A percentile compares a stretch with the other conserved stretches of the same genome.
Conservation (phyloP, 1,140 invertebrate genomes). For the Procambarus clarkii region DNA sequence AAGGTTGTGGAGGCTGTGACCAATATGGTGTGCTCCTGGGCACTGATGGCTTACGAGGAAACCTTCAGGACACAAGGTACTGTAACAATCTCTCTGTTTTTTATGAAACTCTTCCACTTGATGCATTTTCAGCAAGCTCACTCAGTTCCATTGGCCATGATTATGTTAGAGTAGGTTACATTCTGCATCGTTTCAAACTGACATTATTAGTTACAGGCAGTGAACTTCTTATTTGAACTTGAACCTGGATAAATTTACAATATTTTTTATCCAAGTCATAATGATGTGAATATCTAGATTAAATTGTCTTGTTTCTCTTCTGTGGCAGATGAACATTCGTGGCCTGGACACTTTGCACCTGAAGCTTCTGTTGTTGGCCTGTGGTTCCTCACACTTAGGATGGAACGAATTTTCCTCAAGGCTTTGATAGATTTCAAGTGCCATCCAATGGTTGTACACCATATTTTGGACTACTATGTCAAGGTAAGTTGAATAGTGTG, state of each 20-base stretch:
- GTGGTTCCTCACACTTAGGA: background rate
- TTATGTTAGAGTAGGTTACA: too few species aligned
- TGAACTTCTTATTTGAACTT: too few species aligned
- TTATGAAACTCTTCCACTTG: too few species aligned
- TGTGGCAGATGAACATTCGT: background rate
- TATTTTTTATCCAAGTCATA: too few species aligned
- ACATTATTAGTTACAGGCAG: too few species aligned
- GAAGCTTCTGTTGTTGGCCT: conserved; percentile 3
- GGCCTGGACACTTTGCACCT: background rate
- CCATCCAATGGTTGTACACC: background rate
- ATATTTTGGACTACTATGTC: background rate
- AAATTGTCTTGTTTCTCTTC: background rate
- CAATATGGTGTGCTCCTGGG: conserved; percentile 17
- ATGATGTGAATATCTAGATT: too few species aligned
- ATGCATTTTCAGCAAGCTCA: too few species aligned
- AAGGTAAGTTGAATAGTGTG: background rate
- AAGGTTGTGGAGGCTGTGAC: conserved; percentile 11
- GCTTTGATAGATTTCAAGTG: background rate
- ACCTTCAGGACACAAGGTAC: background rate
- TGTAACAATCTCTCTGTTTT: background rate
- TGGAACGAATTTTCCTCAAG: background rate
- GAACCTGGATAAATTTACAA: too few species aligned
- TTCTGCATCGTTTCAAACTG: too few species aligned
- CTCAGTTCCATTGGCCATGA: too few species aligned
- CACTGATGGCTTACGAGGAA: background rate